Evolutionary conservation across 2,797 vertebrate genomes (phyloP), one percentile per base, ranked within the genome.

Genomic region (Cygnus olor): DNA sequence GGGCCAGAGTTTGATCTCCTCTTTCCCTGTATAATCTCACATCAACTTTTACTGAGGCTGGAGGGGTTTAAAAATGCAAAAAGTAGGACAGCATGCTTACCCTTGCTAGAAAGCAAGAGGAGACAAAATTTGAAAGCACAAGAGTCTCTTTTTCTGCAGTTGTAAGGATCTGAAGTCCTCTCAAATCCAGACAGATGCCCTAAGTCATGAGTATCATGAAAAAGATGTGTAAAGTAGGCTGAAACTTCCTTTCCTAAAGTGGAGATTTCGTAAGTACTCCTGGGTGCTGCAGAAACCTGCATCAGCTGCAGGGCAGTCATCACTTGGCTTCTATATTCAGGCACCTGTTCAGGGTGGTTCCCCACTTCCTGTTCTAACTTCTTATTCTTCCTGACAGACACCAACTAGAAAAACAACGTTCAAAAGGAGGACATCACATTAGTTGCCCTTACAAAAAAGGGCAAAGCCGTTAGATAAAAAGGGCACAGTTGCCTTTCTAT

Each of bases 21-120:
- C 47, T 88, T 96, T 91, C 47, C 56, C 61, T 76, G 87, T 72
- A 90, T 91, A 96, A 97, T 96, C 95, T 95, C 63, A 13, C 61
- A 91, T 70, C 68, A 95, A 79, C 34, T 90, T 90, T 78, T 38
- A 57, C 64, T 89, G 71, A 89, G 80, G n/a, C 34, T 36, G 17
- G 36, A 73, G 51, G 11, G 2, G 6, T 74, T 74, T 60, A 74
- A 65, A 79, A 79, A 32, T 3, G 34, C 42, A 81, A 61, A 15
- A 79, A n/a, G 8, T 32, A 79, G 36, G 53, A 49, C 10, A 76
- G 60, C 8, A 5, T 11, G 17, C 15, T 13, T 63, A 30, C 47
- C 53, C 36, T 44, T 63, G 24, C 74, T 49, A 68, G 61, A 85
- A 89, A 85, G 18, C 70, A 60, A 38, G 51, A 79, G n/a, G 47